phyloP scores from a whole-genome alignment of 2,888 invertebrate genomes.

The Gonocerus acuteangulatus region DNA sequence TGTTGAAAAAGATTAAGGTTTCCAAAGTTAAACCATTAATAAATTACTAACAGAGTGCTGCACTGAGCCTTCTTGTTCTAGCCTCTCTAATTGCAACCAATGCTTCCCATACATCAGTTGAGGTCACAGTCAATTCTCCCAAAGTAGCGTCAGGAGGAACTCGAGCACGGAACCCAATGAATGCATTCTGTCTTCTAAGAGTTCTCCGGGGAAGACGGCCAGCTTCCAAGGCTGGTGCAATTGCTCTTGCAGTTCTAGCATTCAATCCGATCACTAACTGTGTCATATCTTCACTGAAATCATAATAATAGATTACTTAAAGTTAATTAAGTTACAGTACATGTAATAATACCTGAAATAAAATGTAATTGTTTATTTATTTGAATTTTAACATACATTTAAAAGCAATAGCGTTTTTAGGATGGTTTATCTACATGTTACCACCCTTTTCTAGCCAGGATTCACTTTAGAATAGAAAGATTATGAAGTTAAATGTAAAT shows the following conservation, averaged over 20 bases:
- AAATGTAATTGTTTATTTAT: too few relatives aligned
- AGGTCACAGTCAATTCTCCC: constrained; percentile 44
- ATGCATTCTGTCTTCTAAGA: constrained; percentile 33
- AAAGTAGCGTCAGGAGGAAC: constrained; percentile 18
- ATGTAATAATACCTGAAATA: too few relatives aligned
- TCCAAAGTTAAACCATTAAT: too few relatives aligned
- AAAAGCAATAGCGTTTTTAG: too few relatives aligned
- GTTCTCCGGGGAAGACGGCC: constrained; percentile 28
- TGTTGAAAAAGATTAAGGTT: too few relatives aligned
- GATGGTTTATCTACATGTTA: too few relatives aligned
- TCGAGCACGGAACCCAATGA: constrained; percentile 33
- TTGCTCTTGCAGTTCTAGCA: constrained; percentile 26
- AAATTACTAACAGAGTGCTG: neutral
- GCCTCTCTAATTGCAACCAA: constrained; percentile 58
- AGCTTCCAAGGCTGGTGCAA: constrained; percentile 14
- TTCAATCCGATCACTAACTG: constrained; percentile 35
- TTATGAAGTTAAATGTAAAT: too few relatives aligned
- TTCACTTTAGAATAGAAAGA: too few relatives aligned
- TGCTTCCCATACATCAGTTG: constrained; percentile 60
- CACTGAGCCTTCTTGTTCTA: constrained; percentile 40
- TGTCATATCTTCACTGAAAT: constrained; percentile 17
- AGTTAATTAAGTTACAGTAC: too few relatives aligned
- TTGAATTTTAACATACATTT: too few relatives aligned
- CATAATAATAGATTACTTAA: too few relatives aligned
- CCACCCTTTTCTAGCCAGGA: too few relatives aligned